Percentiles rank a stretch among this genome's conserved stretches.
Conservation (phyloP, 2,797 vertebrate genomes). For the Menidia menidia region DNA sequence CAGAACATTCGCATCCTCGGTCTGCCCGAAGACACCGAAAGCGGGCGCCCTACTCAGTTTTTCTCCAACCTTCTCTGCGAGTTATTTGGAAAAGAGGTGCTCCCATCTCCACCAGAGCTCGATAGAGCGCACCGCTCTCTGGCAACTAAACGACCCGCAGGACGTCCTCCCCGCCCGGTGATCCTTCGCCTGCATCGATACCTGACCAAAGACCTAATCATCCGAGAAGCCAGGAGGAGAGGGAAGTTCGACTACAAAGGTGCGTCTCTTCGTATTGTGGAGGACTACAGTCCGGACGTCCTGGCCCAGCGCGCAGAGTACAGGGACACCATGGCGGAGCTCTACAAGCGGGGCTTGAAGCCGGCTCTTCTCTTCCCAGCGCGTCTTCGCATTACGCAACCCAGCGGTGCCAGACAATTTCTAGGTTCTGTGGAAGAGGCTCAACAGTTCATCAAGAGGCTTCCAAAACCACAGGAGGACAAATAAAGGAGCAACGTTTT, state of each 20-base stretch:
- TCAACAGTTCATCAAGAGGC: background rate
- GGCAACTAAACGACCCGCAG: background rate
- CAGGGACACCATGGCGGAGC: conserved; percentile 5
- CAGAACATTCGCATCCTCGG: background rate
- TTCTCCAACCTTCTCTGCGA: too few relatives aligned
- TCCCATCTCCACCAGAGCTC: background rate
- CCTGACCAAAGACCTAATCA: background rate
- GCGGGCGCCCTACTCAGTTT: background rate
- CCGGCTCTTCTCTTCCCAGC: conserved; percentile 9
- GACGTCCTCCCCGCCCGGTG: conserved; percentile 1
- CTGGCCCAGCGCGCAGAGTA: background rate
- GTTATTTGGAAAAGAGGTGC: conserved; percentile 5
- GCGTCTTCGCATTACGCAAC: background rate
- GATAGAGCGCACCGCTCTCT: background rate
- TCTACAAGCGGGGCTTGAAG: background rate
- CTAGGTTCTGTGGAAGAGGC: conserved; percentile 1
- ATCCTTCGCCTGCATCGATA: conserved; percentile 1
- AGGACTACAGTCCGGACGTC: background rate
- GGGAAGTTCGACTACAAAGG: conserved; percentile 1
- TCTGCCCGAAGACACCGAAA: background rate
- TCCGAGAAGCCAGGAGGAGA: conserved; percentile 3
- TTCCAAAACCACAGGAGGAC: too few relatives aligned
- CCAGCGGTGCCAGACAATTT: background rate
- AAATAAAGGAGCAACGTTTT: too few relatives aligned
- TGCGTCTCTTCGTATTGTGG: background rate